phyloP scores from a whole-genome alignment of 2,888 invertebrate species.

The Drosophila crucigera region DNA sequence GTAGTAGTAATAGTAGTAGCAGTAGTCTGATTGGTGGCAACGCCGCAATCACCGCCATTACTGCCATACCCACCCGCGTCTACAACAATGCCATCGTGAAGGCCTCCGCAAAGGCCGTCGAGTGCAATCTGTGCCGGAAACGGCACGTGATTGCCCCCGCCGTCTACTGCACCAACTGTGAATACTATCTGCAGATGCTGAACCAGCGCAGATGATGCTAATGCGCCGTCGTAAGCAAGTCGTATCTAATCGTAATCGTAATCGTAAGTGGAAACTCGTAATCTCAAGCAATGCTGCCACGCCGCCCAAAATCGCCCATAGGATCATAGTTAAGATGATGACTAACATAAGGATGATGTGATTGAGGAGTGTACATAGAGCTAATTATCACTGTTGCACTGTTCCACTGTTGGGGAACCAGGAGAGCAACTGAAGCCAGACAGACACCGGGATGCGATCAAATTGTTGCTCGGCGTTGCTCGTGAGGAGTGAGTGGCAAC shows the following conservation, averaged over 20 bases:
- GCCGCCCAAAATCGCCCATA: slow-evolving; percentile 47
- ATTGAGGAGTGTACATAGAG: slow-evolving; percentile 28
- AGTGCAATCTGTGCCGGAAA: slow-evolving; percentile 95
- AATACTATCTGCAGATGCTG: slow-evolving; percentile 93
- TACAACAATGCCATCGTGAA: slow-evolving; percentile 86
- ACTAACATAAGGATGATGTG: slow-evolving; percentile 5
- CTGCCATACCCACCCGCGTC: slow-evolving; percentile 85
- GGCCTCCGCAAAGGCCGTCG: slow-evolving; percentile 87
- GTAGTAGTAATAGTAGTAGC: slow-evolving; percentile 1
- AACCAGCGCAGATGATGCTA: slow-evolving; percentile 84
- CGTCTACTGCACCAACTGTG: slow-evolving; percentile 95
- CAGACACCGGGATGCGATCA: slow-evolving; percentile 12
- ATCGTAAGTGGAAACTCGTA: slow-evolving; percentile 63
- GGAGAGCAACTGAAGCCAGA: slow-evolving; percentile 7
- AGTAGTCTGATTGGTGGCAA: slow-evolving; percentile 12
- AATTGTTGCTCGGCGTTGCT: slow-evolving; percentile 10
- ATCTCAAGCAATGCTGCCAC: slow-evolving; percentile 79
- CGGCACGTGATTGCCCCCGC: slow-evolving; percentile 92
- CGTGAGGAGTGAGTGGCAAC: slow-evolving; percentile 24
- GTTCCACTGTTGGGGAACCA: slow-evolving; percentile 1
- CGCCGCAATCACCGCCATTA: slow-evolving; percentile 65
- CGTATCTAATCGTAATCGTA: slow-evolving; percentile 32
- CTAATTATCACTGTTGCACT: slow-evolving; percentile 13
- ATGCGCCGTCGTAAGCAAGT: slow-evolving; percentile 20
- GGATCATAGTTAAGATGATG: slow-evolving; percentile 21